Base-by-base conservation (phyloP, 1,140 invertebrate genomes). In the Palaemon carinicauda region DNA sequence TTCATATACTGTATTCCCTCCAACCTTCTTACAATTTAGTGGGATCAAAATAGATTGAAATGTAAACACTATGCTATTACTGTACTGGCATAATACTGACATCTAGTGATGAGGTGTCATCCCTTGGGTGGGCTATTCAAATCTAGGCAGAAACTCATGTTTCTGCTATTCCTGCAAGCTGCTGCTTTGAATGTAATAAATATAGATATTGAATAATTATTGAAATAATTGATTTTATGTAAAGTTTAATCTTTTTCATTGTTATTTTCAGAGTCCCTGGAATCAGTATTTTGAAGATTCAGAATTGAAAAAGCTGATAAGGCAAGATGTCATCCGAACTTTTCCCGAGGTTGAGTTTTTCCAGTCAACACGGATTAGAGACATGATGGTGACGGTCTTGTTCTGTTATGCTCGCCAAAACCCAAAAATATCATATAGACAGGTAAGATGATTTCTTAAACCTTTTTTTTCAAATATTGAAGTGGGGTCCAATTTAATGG, bases 281-380 rank as follows among this genome's bases (percentile, higher is more conserved):
- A 95, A 96, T 90, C 94, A 95, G 90, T 96, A 95, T 91, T 96
- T 96, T 91, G 94, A 94, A 91, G 95, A 96, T 91, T 94, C 94
- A 90, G 95, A 96, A 89, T 91, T 96, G 12, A 93, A 94, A 89
- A 92, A 94, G 14, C 92, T 95, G 3, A 96, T 96, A 60, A 92
- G 94, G 51, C 95, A 96, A 91, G 96, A 96, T 93, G 96, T 96
- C 3, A 93, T 96, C 10, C 91, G 96, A 90, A 96, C 96, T 29
- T 96, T 96, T 91, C 96, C 96, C 0, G 95, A 95, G 87, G 94
- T 96, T 33, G 93, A 95, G 53, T 96, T 96, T 91, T 96, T 96
- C 91, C 93, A 95, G 82, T 93, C 93, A 12, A 92, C 93, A 54
- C 88, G 92, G 9, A 93, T 96, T 27, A 94, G 96, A 90, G 93